Evolutionary conservation across 2,113 vertebrate species (phyloP), one percentile per base, ranked within the genome.

Genomic region (Brachirus orientalis): DNA sequence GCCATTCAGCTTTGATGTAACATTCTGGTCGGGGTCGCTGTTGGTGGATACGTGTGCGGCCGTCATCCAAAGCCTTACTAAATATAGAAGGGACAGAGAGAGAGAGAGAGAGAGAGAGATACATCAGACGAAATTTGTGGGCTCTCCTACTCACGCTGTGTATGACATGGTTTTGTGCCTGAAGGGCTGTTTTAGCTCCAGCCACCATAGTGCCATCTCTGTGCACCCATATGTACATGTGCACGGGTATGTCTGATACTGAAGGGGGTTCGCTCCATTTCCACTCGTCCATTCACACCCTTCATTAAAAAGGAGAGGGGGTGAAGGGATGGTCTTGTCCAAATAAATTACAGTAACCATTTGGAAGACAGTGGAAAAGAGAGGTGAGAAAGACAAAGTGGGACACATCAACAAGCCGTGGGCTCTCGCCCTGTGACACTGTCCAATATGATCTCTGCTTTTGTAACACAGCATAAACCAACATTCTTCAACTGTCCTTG

Each of bases 301-400:
- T 67, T 82, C 20, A 59, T n/a, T n/a, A 66, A 40, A 19, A 72
- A 56, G 71, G 20, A 56, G 51, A 38, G 75, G 48, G 62, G 18
- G 67, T n/a, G 3, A 54, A 58, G 76, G 65, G 72, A 59, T 10
- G 72, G 59, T 71, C 75, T 81, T 89, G 86, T 92, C 89, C 70
- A 48, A 70, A 77, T 62, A 14, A 16, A 91, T 92, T 80, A 89
- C 71, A 67, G 52, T 77, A 82, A 83, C 77, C 80, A 64, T 82
- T 76, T 72, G 80, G 85, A 75, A 66, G 56, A 75, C 13, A 63
- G 75, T 66, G 71, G 36, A 47, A 76, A 71, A 20, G 55, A 57
- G 53, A 71, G 43, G 66, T 48, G 63, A 36, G 73, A 47, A 1
- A 45, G 19, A 45, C 54, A 87, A 86, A 89, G 73, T 83, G 79